Evolutionary conservation across 92 coral and sea anemone species (phyloP).

Genomic region (Isaurus tuberculatus): DNA sequence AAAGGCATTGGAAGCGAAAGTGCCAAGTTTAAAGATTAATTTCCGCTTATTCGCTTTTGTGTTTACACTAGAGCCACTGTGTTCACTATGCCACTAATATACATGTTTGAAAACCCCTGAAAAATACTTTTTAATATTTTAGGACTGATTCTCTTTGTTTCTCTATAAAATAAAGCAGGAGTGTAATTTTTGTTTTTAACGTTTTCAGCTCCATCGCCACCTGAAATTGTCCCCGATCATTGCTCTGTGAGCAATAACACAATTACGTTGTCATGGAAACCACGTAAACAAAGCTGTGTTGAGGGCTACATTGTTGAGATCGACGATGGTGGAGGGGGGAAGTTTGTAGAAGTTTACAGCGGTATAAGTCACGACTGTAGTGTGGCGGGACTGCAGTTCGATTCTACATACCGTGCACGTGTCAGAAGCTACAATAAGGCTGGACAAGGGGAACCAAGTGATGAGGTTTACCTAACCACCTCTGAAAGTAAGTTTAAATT

Average conservation of each 20-base stretch:
- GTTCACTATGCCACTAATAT: no score
- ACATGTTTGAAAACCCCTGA: no score
- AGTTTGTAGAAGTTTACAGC: slow-evolving; percentile 88
- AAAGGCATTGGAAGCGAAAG: no score
- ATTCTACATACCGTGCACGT: slow-evolving; percentile 96
- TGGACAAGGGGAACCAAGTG: slow-evolving; percentile 94
- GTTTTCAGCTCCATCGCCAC: slow-evolving; percentile 88
- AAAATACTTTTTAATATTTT: no score
- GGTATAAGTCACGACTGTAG: slow-evolving; percentile 88
- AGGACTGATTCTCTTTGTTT: no score
- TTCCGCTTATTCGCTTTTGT: no score
- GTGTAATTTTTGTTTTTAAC: neutral
- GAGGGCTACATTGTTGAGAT: slow-evolving; percentile 94
- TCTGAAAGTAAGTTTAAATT: slow-evolving; percentile 80
- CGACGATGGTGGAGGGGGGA: slow-evolving; percentile 89
- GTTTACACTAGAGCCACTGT: no score
- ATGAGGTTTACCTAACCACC: slow-evolving; percentile 92
- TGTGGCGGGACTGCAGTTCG: slow-evolving; percentile 95
- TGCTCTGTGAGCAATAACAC: slow-evolving; percentile 95
- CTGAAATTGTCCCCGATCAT: slow-evolving; percentile 93
- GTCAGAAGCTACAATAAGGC: slow-evolving; percentile 89
- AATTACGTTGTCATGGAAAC: slow-evolving; percentile 91
- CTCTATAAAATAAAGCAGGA: no score
- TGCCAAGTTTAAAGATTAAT: no score
- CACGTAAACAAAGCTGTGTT: slow-evolving; percentile 88